Percentiles rank a stretch among this genome's conserved stretches.
Conservation (phyloP, 2,797 vertebrate genomes). For the Calcarius lapponicus region DNA sequence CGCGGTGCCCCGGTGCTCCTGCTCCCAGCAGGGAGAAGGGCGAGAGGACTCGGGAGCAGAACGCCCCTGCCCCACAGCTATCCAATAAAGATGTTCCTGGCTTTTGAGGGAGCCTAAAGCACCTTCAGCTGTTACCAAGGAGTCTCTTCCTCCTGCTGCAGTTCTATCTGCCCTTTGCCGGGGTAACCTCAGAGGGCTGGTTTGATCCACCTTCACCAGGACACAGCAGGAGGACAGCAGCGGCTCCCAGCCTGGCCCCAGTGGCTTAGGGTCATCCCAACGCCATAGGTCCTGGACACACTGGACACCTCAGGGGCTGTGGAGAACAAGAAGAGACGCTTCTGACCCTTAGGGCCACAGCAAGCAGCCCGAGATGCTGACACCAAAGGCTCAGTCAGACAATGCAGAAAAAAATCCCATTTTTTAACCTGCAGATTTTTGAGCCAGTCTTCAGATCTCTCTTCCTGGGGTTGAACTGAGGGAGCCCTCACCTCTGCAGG, state of each 20-base stretch:
- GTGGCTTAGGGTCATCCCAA: background rate
- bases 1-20: background rate
- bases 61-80: background rate
- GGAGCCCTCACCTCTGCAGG: background rate
- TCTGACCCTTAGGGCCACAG: background rate
- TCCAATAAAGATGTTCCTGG: background rate
- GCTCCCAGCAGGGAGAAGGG: background rate
- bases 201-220: background rate
- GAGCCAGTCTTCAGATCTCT: background rate
- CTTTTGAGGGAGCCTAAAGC: background rate
- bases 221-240: no score
- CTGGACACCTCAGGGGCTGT: background rate
- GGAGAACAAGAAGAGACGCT: background rate
- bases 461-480: background rate
- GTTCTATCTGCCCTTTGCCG: background rate
- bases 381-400: background rate
- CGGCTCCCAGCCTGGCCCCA: background rate
- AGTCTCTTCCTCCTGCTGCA: background rate
- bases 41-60: no score
- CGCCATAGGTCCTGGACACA: background rate
- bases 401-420: rapidly evolving
- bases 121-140: background rate
- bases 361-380: background rate
- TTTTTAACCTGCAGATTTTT: background rate
- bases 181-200: rapidly evolving